These are phyloP conservation scores for Calliopum simillimum DNA, from an alignment of 2,888 invertebrate species.

Conservation along the genomic window DNA sequence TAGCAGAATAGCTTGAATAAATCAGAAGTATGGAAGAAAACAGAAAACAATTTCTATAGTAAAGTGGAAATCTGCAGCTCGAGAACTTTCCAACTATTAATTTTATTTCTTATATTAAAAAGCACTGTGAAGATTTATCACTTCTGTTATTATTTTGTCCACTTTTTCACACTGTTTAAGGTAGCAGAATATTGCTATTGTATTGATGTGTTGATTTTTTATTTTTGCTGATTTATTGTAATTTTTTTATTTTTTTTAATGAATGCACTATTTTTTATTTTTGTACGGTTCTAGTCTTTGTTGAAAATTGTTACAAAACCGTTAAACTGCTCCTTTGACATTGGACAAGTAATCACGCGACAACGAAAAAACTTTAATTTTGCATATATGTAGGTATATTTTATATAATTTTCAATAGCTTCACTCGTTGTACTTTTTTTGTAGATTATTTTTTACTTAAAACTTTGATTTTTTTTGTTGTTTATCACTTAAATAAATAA, in stretches of 20 bases:
- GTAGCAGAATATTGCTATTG: too few species aligned
- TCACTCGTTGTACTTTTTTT: conserved; percentile 61
- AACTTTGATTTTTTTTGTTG: conserved; percentile 54
- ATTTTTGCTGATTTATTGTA: neutral
- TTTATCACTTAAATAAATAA: conserved; percentile 48
- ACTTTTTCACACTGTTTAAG: too few species aligned
- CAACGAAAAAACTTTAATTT: conserved; percentile 28
- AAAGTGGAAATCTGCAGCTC: too few species aligned
- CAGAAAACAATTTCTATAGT: too few species aligned
- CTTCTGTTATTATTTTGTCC: too few species aligned
- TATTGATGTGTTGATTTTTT: too few species aligned
- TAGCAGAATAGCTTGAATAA: too few species aligned
- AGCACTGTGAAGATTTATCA: too few species aligned
- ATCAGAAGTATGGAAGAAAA: too few species aligned
- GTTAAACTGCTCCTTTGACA: neutral
- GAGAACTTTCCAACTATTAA: too few species aligned
- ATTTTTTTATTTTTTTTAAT: too few species aligned
- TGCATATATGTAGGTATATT: conserved; percentile 31
- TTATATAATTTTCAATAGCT: conserved; percentile 46
- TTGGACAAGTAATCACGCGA: neutral
- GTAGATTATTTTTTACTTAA: conserved; percentile 38
- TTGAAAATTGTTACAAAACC: conserved; percentile 25
- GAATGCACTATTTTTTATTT: neutral
- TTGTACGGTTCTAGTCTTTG: conserved; percentile 19
- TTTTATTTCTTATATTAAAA: too few species aligned